Conservation (phyloP, 2,797 vertebrate species). For the Vespertilio murinus region DNA sequence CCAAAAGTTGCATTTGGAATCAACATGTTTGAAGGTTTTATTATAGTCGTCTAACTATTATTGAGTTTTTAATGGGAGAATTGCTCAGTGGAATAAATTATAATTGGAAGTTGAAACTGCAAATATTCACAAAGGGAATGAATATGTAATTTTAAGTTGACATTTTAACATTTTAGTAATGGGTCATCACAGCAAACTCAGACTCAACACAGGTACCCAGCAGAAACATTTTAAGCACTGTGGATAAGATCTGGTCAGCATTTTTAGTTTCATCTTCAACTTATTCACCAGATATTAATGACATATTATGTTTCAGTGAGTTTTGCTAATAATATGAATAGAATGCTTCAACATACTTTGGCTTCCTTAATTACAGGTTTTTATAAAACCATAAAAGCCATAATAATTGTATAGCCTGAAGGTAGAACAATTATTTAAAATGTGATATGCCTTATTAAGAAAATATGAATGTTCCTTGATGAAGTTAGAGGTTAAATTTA, state of each 20-base stretch:
- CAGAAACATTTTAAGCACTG: background rate
- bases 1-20: background rate
- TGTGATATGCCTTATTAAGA: background rate
- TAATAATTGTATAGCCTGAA: background rate
- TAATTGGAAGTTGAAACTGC: background rate
- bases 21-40: conserved; percentile 38
- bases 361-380: background rate
- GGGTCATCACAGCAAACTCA: background rate
- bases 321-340: background rate
- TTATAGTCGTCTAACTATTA: background rate
- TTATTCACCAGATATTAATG: background rate
- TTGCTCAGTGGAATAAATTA: conserved; percentile 39
- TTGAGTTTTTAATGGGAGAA: background rate
- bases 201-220: background rate
- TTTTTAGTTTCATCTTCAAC: background rate
- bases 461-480: background rate
- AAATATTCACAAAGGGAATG: background rate
- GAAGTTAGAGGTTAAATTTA: conserved; percentile 11
- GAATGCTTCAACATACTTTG: background rate
- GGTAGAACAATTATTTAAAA: conserved; percentile 20
- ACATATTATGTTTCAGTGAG: background rate
- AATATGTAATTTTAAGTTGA: background rate
- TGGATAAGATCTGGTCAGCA: background rate
- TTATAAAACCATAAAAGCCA: background rate
- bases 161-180: background rate